These are phyloP conservation scores for Apteryx mantelli DNA, from an alignment of 2,113 vertebrate genomes.

Conservation along the genomic window DNA sequence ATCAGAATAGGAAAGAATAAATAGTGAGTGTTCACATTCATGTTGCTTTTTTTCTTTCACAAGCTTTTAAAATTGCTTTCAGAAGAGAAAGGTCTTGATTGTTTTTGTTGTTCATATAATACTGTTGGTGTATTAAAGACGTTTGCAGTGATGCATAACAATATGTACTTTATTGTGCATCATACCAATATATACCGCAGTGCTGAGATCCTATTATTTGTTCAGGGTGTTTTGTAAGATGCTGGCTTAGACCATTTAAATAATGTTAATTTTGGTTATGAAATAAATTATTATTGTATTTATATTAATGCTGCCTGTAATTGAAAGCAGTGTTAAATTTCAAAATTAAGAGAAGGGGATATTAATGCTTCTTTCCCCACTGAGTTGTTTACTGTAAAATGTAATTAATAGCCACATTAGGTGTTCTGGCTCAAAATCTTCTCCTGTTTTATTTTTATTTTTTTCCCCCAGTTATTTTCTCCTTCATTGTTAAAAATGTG, in stretches of 20 bases:
- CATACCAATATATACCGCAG: not conserved
- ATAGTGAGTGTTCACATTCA: not conserved
- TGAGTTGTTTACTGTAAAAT: not conserved
- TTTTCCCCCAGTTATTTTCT: not conserved
- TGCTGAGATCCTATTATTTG: not conserved
- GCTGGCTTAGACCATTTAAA: not conserved
- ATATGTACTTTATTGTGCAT: not conserved
- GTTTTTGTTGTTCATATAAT: not conserved
- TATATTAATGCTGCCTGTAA: not conserved
- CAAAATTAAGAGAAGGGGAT: not conserved
- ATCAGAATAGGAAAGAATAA: not conserved
- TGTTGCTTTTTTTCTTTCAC: not conserved
- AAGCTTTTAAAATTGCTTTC: not conserved
- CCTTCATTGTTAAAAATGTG: not conserved
- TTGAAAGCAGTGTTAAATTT: not conserved
- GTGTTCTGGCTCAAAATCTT: not conserved
- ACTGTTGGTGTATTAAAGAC: not conserved
- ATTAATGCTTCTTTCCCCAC: not conserved
- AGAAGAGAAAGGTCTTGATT: not conserved
- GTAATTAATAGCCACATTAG: not conserved
- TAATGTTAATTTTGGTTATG: not conserved
- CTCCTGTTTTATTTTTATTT: not conserved
- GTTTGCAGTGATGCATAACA: not conserved
- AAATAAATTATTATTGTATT: not conserved
- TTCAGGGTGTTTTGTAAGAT: not conserved